Evolutionary conservation across 1,140 invertebrate genomes (phyloP), one percentile per base, ranked within the genome.

Genomic region (Sinella curviseta): DNA sequence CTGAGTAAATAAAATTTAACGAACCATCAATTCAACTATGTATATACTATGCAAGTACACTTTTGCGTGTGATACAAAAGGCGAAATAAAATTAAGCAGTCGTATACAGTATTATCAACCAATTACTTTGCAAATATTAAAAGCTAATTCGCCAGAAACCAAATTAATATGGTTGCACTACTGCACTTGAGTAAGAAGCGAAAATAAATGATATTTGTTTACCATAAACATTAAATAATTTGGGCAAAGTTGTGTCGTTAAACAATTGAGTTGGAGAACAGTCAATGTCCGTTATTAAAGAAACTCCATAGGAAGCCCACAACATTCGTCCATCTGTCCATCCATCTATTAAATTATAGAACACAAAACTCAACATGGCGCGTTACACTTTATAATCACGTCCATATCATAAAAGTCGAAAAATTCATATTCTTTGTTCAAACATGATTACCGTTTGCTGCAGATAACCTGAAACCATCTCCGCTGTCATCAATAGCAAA

Each of bases 401-500:
- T 54, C 48, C 14, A 54, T 54, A 54, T n/a, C n/a, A n/a, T n/a
- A n/a, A n/a, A n/a, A n/a, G n/a, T n/a, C n/a, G n/a, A n/a, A n/a
- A n/a, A n/a, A n/a, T n/a, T n/a, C n/a, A n/a, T n/a, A n/a, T n/a
- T n/a, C n/a, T n/a, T n/a, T n/a, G n/a, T n/a, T n/a, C n/a, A n/a
- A 20, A 8, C 39, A 48, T 48, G 8, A 12, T 78, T 57, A 82
- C 81, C 77, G 39, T 80, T 75, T 3, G 33, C 1, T 30, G 77
- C 79, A 0, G n/a, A 30, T 0, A 82, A 39, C 36, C 77, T 74
- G 74, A 82, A 78, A 3, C 73, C 77, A 34, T 80, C 55, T 24
- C 74, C 79, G 39, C 4, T 67, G 3, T 76, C 79, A 65, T n/a
- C 48, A 31, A 82, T 80, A 30, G 76, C 78, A 30, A 80, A 82